Conservation (phyloP, 2,888 invertebrate species). For the Synergus itoensis region DNA sequence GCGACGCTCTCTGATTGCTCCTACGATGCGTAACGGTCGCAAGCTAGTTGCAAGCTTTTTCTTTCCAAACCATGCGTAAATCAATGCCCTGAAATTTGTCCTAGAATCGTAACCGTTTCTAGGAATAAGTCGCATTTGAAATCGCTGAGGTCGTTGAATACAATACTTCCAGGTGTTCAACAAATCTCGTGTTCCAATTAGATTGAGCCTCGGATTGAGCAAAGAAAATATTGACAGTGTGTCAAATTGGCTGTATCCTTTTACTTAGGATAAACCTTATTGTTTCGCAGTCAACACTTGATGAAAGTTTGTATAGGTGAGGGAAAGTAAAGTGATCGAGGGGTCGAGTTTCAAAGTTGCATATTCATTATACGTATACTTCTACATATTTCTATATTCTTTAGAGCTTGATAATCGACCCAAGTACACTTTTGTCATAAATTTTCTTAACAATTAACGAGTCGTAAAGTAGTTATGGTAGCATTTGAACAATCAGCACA, state of each 20-base stretch:
- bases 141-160: not conserved
- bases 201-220: too few species aligned
- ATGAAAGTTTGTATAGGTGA: constrained; percentile 1
- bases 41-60: constrained; percentile 18
- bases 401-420: constrained; percentile 1
- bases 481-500: constrained; percentile 18
- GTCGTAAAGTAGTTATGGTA: constrained; percentile 22
- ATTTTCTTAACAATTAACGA: constrained; percentile 11
- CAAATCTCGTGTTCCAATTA: too few species aligned
- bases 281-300: not conserved
- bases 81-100: constrained; percentile 22
- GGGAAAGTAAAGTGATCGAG: not conserved
- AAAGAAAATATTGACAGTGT: too few species aligned
- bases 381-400: too few species aligned
- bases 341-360: constrained; percentile 17
- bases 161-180: too few species aligned
- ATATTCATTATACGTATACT: too few species aligned
- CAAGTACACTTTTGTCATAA: constrained; percentile 14
- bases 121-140: constrained; percentile 7
- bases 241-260: too few species aligned
- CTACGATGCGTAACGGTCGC: constrained; percentile 32
- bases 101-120: constrained; percentile 20
- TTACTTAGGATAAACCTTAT: not conserved
- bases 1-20: constrained; percentile 36
- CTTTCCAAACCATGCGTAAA: constrained; percentile 13